Percentiles rank a stretch among this genome's conserved stretches.
phyloP scores from a whole-genome alignment of 2,113 vertebrate species.

The Lepisosteus osseus region DNA sequence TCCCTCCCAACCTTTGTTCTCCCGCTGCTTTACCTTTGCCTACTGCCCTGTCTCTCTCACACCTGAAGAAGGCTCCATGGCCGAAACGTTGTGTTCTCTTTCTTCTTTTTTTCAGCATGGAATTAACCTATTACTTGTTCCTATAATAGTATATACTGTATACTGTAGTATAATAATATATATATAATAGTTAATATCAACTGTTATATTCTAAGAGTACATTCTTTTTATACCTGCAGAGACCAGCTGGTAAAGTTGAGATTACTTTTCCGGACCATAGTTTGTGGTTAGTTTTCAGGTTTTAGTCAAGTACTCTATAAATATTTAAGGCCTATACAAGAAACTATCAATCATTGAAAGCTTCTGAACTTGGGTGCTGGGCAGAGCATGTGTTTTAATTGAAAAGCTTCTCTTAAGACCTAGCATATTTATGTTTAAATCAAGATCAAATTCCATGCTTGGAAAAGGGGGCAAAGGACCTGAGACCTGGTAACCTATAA shows the following conservation, averaged over 20 bases:
- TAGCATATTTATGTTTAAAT: constrained; percentile 44
- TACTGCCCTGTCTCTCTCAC: too few species aligned
- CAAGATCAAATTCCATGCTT: constrained; percentile 32
- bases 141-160: too few species aligned
- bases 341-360: constrained; percentile 35
- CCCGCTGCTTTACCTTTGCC: too few species aligned
- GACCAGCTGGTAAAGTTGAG: constrained; percentile 62
- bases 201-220: background rate
- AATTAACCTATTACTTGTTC: too few species aligned
- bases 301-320: constrained; percentile 61
- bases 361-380: constrained; percentile 46
- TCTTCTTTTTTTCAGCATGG: too few species aligned
- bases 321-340: constrained; percentile 18
- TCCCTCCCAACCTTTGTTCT: too few species aligned
- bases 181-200: too few species aligned
- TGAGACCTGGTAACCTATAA: constrained; percentile 11
- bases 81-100: too few species aligned
- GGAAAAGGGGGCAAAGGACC: background rate
- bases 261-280: constrained; percentile 59
- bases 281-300: constrained; percentile 57
- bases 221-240: constrained; percentile 11
- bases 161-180: too few species aligned
- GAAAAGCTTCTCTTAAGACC: constrained; percentile 49
- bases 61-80: too few species aligned
- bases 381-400: constrained; percentile 53